These are phyloP conservation scores for Cancer borealis DNA, from an alignment of 2,888 invertebrate genomes.

Conservation along the genomic window DNA sequence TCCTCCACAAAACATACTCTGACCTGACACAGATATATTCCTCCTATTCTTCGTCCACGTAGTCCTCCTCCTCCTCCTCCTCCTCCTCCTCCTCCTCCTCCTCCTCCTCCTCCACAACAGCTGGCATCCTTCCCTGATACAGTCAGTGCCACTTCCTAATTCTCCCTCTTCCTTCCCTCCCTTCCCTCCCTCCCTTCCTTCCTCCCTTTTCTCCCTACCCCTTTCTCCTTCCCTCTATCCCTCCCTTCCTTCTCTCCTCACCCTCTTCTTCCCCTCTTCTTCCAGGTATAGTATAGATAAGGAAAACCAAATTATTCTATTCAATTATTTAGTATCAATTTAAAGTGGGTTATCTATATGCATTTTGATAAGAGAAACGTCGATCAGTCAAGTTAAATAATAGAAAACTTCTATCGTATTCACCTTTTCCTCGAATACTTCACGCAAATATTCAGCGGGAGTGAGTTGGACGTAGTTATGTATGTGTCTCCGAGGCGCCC, in stretches of 20 bases:
- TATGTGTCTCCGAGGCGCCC: no score
- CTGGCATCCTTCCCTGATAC: background rate
- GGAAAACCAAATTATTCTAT: no score
- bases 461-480: no score
- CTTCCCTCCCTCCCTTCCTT: background rate
- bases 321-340: no score
- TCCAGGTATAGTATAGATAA: no score
- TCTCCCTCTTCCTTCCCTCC: background rate
- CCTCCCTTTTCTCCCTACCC: background rate
- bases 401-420: background rate
- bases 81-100: background rate
- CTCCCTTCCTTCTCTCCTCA: background rate
- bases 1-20: background rate
- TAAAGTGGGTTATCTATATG: no score
- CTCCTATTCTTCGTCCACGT: background rate
- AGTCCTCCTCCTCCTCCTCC: background rate
- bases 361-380: no score
- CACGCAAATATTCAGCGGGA: no score
- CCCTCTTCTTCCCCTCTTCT: background rate
- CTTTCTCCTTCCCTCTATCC: background rate
- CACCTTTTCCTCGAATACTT: background rate
- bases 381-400: no score
- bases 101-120: background rate
- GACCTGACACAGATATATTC: background rate
- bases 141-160: background rate